Evolutionary conservation across 1,140 invertebrate species (phyloP), one percentile per base, ranked within the genome.

Genomic region (Lepidurus couesii): DNA sequence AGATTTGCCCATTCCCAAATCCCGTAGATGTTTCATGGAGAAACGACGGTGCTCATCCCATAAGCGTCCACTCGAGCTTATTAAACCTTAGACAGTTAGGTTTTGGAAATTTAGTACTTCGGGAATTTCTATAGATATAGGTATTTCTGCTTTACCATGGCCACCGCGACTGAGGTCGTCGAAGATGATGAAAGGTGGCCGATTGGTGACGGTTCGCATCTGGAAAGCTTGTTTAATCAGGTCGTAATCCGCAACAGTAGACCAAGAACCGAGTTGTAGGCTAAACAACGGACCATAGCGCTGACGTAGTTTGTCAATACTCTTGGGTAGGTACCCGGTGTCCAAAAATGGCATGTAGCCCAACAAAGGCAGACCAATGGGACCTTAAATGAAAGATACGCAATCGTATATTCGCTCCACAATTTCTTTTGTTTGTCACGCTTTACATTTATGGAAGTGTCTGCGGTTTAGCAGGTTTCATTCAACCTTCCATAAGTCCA

Each of bases 11-110:
- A 77, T 47, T 11, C 75, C 81, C n/a, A 82, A 78, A 42, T 82
- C 81, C 13, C 79, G 65, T 8, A 82, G 76, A 34, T 81, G 47
- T 44, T 79, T 42, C 24, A 82, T 53, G 7, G 81, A 53, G 42
- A 82, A 82, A 34, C 80, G 47, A 43, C 81, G 45, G 73, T 82
- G 82, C 53, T 82, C 82, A 1, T 13, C n/a, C 82, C 82, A 82
- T 44, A 47, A 47, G 13, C 53, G 44, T 11, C 80, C 81, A 11
- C 78, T 77, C 9, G 53, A 65, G 53, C 53, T 65, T 21, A 65
- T 13, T 16, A 65, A 65, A 65, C 24, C 24, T 42, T 47, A 11
- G 16, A 10, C 1, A 76, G 34, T 77, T 42, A 42, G 1, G 75
- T 7, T 21, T 24, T 24, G n/a, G 34, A 34, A 34, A 34, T 34